Conservation (phyloP, 2,797 vertebrate genomes). For the Lophotriccus pileatus region DNA sequence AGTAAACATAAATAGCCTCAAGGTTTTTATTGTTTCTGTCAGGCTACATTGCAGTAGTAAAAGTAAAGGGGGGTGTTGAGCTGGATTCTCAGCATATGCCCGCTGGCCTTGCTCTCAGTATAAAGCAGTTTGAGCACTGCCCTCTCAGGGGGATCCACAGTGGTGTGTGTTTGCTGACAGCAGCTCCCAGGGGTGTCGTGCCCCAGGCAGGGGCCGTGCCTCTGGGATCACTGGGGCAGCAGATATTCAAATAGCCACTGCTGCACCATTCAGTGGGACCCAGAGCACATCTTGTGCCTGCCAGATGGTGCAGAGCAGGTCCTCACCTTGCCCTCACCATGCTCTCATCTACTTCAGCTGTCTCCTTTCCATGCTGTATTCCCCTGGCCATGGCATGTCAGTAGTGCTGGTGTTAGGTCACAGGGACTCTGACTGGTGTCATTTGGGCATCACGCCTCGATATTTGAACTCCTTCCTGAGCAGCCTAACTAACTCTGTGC, state of each 20-base stretch:
- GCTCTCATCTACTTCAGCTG: not conserved
- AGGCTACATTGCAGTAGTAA: not conserved
- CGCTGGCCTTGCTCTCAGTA: not conserved
- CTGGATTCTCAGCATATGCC: not conserved
- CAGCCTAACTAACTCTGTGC: not conserved
- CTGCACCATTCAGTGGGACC: not conserved
- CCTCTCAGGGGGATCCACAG: not conserved
- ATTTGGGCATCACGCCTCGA: not conserved
- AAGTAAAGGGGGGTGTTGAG: not conserved
- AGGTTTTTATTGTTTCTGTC: not conserved
- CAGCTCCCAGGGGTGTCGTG: not conserved
- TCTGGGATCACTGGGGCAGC: not conserved
- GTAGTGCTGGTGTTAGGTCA: not conserved
- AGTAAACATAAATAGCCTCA: not conserved
- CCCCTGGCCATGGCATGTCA: not conserved
- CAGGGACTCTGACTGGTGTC: not conserved
- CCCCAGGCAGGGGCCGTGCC: not conserved
- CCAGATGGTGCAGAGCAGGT: not conserved
- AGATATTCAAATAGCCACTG: not conserved
- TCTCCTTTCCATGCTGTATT: not conserved
- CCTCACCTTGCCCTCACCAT: not conserved
- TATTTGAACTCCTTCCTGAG: not conserved
- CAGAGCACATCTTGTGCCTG: not conserved
- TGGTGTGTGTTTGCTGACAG: not conserved
- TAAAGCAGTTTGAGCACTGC: not conserved